phyloP scores from a whole-genome alignment of 2,888 invertebrate genomes.

The Hydropsyche betteni region DNA sequence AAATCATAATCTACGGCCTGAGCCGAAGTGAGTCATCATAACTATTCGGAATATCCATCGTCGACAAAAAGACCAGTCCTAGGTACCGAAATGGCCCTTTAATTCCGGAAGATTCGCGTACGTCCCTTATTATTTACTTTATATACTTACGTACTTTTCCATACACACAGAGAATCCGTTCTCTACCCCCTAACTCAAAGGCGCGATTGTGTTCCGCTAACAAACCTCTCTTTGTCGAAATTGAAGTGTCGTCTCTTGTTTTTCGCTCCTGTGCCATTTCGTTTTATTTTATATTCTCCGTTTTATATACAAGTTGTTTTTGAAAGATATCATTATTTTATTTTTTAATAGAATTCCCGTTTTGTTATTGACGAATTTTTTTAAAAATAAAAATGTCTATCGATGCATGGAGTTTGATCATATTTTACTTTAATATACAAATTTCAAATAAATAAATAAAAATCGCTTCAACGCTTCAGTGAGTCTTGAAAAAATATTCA shows the following conservation, averaged over 20 bases:
- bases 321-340: too few species aligned
- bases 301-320: background rate
- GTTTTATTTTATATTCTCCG: background rate
- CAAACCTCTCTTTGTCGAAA: conserved; percentile 23
- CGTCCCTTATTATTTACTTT: background rate
- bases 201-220: conserved; percentile 16
- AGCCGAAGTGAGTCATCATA: conserved; percentile 15
- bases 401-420: too few species aligned
- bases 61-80: too few species aligned
- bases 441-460: too few species aligned
- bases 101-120: conserved; percentile 1
- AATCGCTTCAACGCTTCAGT: too few species aligned
- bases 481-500: too few species aligned
- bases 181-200: background rate
- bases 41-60: too few species aligned
- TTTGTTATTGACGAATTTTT: too few species aligned
- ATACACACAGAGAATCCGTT: background rate
- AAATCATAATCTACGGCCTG: background rate
- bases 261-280: background rate
- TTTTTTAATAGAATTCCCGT: too few species aligned
- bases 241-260: conserved; percentile 25
- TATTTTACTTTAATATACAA: too few species aligned
- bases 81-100: conserved; percentile 5
- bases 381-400: too few species aligned
- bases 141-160: background rate